Evolutionary conservation across 2,113 vertebrate genomes (phyloP).

Genomic region (Prionailurus bengalensis): DNA sequence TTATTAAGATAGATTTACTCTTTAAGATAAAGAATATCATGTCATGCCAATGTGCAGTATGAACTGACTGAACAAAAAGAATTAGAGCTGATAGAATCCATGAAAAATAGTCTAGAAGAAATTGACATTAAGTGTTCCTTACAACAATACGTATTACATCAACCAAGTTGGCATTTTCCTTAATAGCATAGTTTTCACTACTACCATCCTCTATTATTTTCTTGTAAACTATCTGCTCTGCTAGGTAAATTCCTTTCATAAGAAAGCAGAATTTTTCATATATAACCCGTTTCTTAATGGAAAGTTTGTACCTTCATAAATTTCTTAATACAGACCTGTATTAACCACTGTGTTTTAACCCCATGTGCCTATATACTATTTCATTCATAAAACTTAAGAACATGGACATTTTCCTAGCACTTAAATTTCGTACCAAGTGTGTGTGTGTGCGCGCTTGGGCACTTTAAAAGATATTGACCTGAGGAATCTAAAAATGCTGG

Average conservation of each 20-base stretch:
- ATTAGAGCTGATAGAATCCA: neutral
- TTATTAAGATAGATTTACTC: neutral
- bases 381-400: neutral
- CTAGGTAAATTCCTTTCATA: neutral
- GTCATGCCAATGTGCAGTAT: neutral
- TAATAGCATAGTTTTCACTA: neutral
- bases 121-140: neutral
- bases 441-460: accelerated
- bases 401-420: neutral
- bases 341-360: neutral
- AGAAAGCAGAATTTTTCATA: neutral
- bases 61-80: neutral
- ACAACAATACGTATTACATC: neutral
- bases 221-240: neutral
- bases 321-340: neutral
- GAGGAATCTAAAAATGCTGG: neutral
- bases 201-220: neutral
- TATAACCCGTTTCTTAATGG: neutral
- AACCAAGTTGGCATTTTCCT: neutral
- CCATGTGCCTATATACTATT: neutral
- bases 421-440: neutral
- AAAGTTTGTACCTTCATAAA: neutral
- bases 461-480: neutral
- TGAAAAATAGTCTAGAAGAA: neutral
- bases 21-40: neutral